phyloP scores from a whole-genome alignment of 2,888 invertebrate genomes.

The Andrena praecox region DNA sequence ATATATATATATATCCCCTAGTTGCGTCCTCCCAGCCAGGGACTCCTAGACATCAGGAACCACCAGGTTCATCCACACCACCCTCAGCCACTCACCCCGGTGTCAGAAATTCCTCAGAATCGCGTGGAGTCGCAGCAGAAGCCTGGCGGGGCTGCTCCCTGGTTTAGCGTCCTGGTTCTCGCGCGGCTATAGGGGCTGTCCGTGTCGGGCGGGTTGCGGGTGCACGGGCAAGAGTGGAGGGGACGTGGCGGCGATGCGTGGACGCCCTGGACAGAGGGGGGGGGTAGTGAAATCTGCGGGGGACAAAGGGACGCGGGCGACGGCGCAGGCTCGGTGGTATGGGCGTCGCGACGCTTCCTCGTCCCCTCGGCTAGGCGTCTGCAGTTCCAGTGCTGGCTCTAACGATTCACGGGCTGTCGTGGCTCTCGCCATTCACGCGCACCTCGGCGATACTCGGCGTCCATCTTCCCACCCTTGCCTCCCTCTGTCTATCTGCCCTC shows the following conservation, averaged over 20 bases:
- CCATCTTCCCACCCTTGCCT: conserved; percentile 24
- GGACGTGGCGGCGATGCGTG: neutral
- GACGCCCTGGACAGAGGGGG: conserved; percentile 23
- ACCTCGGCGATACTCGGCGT: conserved; percentile 60
- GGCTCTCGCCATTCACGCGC: conserved; percentile 64
- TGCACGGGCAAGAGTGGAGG: neutral
- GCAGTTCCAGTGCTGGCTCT: conserved; percentile 66
- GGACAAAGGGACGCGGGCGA: conserved; percentile 71
- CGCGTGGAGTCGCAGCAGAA: conserved; percentile 12
- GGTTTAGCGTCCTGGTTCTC: too few species aligned
- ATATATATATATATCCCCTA: too few species aligned
- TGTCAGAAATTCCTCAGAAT: neutral
- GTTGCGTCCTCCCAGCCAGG: too few species aligned
- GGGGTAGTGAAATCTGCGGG: conserved; percentile 47
- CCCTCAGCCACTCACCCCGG: too few species aligned
- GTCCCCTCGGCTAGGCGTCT: conserved; percentile 49
- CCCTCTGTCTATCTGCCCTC: neutral
- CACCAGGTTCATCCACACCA: too few species aligned
- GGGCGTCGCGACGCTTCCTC: conserved; percentile 74
- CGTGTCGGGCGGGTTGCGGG: conserved; percentile 5
- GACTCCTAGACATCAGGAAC: too few species aligned
- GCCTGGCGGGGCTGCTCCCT: neutral
- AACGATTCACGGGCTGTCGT: conserved; percentile 67
- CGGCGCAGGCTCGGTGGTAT: conserved; percentile 67
- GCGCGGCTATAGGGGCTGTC: neutral